Base-by-base conservation (phyloP, 1,140 invertebrate species). In the Trachymyrmex septentrionalis region DNA sequence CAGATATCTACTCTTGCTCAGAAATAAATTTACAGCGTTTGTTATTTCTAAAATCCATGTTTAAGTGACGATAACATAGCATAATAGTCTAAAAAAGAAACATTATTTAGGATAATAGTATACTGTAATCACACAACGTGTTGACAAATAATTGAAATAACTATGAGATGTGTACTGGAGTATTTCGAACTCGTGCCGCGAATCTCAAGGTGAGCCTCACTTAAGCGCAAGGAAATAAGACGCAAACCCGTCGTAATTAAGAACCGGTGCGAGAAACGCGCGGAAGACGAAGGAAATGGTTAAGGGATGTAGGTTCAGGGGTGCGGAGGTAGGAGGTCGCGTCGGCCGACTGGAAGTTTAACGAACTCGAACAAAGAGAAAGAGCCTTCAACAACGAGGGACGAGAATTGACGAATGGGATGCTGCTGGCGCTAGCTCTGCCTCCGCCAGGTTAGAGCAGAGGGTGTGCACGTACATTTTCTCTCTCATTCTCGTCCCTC, bases 331-430 rank as follows among this genome's bases (percentile, higher is more conserved):
- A 69, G 77, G 69, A 55, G 63, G 63, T 84, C 78, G 34, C 57
- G 34, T 87, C 77, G 86, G 67, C 75, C 78, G 69, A 85, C 86
- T 90, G 81, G 88, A 89, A 91, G 91, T 92, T 92, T 92, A 92
- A 92, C 91, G 88, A 92, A 92, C 91, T 92, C 84, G 87, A 90
- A 92, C 89, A 91, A 92, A 92, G 91, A 88, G 86, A 90, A 88
- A 76, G 76, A 69, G 86, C 66, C 85, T 88, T 77, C 61, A 69
- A 81, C 69, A 30, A 85, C 67, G 64, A 85, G 76, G 87, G 73
- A 89, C 71, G 86, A 89, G 87, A 86, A 87, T 89, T 92, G 91
- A 91, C 87, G 89, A 92, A 91, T 88, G 81, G 91, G 75, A 85
- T 91, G 89, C 86, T 80, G 82, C 86, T 80, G 77, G 85, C 67